Evolutionary conservation across 2,888 invertebrate species (phyloP).

Genomic region (Sphecodes monilicornis): DNA sequence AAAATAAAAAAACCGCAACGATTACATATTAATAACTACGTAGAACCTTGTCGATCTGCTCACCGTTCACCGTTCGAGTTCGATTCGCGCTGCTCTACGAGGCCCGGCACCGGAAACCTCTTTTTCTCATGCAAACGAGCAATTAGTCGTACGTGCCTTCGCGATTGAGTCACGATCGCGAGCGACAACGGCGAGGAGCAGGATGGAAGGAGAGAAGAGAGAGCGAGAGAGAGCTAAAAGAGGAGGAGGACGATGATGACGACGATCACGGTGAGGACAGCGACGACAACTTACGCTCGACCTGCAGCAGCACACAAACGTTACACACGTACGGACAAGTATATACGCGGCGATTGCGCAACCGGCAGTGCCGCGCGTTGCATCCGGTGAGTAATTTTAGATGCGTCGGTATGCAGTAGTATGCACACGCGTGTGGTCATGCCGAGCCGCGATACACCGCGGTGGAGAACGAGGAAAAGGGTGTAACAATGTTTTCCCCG

Average conservation of each 20-base stretch:
- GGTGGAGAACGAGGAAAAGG: conserved; percentile 43
- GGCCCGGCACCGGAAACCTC: conserved; percentile 66
- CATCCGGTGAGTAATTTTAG: conserved; percentile 75
- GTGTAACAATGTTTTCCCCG: conserved; percentile 57
- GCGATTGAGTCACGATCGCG: conserved; percentile 77
- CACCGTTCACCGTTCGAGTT: conserved; percentile 59
- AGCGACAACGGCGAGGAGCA: neutral
- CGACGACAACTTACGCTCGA: conserved; percentile 36
- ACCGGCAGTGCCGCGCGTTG: conserved; percentile 65
- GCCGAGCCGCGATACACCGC: conserved; percentile 8
- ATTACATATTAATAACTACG: conserved; percentile 56
- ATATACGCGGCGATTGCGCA: conserved; percentile 63
- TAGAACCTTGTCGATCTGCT: conserved; percentile 43
- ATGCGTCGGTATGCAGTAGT: conserved; percentile 54
- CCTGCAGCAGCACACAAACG: neutral
- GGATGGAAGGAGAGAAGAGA: neutral
- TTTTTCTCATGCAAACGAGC: conserved; percentile 77
- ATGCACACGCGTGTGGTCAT: conserved; percentile 44
- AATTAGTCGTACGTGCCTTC: conserved; percentile 77
- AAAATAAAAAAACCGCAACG: conserved; percentile 6
- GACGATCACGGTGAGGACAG: conserved; percentile 40
- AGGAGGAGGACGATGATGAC: neutral
- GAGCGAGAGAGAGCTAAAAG: neutral
- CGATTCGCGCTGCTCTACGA: conserved; percentile 55
- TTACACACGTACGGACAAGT: conserved; percentile 11